Evolutionary conservation across 2,797 vertebrate species (phyloP).

Genomic region (Mastacembelus armatus): DNA sequence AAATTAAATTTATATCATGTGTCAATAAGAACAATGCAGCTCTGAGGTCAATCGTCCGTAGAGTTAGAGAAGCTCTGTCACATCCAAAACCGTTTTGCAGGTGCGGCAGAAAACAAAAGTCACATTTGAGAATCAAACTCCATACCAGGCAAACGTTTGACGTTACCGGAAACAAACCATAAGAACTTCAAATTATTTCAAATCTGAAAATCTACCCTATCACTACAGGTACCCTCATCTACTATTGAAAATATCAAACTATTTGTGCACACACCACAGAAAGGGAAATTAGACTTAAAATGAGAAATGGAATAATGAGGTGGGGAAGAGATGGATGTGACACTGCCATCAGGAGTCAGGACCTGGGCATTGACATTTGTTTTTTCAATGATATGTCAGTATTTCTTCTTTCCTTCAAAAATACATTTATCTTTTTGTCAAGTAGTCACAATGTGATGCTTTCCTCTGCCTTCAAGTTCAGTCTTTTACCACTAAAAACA

Average conservation of each 20-base stretch:
- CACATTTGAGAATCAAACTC: constrained; percentile 52
- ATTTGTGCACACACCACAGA: constrained; percentile 36
- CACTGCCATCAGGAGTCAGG: constrained; percentile 2
- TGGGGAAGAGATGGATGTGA: constrained; percentile 32
- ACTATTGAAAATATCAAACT: constrained; percentile 42
- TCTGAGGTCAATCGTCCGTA: constrained; percentile 10
- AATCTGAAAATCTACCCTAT: constrained; percentile 30
- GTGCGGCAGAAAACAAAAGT: constrained; percentile 12
- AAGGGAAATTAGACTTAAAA: constrained; percentile 44
- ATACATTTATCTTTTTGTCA: too few relatives aligned
- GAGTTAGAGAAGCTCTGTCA: constrained; percentile 33
- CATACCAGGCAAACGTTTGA: constrained; percentile 30
- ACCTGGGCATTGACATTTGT: constrained; percentile 5
- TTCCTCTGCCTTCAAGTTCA: too few relatives aligned
- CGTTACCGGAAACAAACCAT: neutral
- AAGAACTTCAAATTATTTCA: constrained; percentile 4
- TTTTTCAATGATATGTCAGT: neutral
- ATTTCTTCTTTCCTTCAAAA: too few relatives aligned
- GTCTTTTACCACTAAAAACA: too few relatives aligned
- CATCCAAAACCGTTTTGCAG: constrained; percentile 27
- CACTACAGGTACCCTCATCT: constrained; percentile 43
- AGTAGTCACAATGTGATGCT: too few relatives aligned
- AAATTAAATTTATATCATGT: constrained; percentile 58
- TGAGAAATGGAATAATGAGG: constrained; percentile 33
- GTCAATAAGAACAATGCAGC: constrained; percentile 50